A percentile compares a stretch with the other conserved stretches of the same genome.
These are phyloP conservation scores for Prunella fulvescens DNA, from an alignment of 2,113 vertebrate species.

Conservation along the genomic window DNA sequence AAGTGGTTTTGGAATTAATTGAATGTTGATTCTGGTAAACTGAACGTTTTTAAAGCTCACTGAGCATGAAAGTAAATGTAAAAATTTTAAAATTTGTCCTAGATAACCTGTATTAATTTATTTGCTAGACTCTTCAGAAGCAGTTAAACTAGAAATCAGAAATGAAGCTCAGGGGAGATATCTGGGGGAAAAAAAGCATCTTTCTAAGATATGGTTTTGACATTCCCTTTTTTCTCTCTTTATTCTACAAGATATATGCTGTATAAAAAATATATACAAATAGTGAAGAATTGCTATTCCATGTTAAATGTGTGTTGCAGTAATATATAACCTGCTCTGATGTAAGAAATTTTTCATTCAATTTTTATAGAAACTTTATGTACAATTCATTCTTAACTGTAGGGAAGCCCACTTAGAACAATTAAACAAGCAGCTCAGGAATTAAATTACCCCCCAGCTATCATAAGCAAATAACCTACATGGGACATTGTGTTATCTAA, in stretches of 20 bases:
- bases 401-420: conserved; percentile 64
- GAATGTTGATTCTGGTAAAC: background rate
- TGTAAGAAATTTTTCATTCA: conserved; percentile 24
- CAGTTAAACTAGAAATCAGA: background rate
- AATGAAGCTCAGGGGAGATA: background rate
- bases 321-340: background rate
- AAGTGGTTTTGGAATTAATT: background rate
- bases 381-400: conserved; percentile 56
- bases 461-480: conserved; percentile 74
- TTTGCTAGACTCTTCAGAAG: background rate
- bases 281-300: background rate
- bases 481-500: conserved; percentile 75
- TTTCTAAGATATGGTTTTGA: background rate
- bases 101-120: background rate
- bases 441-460: conserved; percentile 74
- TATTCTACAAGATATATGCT: background rate
- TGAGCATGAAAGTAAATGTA: background rate
- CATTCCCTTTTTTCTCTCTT: background rate
- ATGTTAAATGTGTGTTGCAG: background rate
- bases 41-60: background rate
- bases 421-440: conserved; percentile 73
- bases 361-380: conserved; percentile 4
- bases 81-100: background rate
- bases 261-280: background rate
- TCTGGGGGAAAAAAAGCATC: background rate